These are phyloP conservation scores for Tauraco erythrolophus DNA, from an alignment of 2,113 vertebrate species.

Conservation along the genomic window DNA sequence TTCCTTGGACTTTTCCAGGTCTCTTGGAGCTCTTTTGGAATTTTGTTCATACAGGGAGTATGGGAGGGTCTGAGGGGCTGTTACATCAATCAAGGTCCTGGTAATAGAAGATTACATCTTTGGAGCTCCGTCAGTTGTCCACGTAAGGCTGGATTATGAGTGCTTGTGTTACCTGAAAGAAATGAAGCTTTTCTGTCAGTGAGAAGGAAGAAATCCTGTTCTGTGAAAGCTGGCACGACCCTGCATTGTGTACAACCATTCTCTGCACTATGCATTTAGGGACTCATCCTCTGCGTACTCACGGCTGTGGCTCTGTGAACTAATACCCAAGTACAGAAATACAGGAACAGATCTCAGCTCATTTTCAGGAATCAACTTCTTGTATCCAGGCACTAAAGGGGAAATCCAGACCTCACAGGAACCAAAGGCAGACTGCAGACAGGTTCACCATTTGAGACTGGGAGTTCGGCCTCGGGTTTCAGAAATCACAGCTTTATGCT, in stretches of 20 bases:
- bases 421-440: neutral
- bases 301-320: neutral
- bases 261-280: neutral
- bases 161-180: neutral
- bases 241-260: neutral
- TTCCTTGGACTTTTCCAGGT: neutral
- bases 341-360: neutral
- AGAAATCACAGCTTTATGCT: neutral
- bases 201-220: neutral
- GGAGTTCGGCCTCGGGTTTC: rapidly evolving
- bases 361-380: neutral
- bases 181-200: neutral
- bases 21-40: neutral
- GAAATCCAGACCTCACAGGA: neutral
- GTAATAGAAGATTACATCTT: neutral
- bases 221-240: neutral
- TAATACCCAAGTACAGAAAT: neutral
- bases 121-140: neutral
- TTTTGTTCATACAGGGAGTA: neutral
- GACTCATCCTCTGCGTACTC: neutral
- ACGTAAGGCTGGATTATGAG: rapidly evolving
- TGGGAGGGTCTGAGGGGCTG: rapidly evolving
- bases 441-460: neutral
- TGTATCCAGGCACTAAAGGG: neutral
- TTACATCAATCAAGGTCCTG: neutral